A percentile compares a stretch with the other conserved stretches of the same genome.
These are phyloP conservation scores for Stramonita haemastoma DNA, from an alignment of 2,888 invertebrate species.

Conservation along the genomic window DNA sequence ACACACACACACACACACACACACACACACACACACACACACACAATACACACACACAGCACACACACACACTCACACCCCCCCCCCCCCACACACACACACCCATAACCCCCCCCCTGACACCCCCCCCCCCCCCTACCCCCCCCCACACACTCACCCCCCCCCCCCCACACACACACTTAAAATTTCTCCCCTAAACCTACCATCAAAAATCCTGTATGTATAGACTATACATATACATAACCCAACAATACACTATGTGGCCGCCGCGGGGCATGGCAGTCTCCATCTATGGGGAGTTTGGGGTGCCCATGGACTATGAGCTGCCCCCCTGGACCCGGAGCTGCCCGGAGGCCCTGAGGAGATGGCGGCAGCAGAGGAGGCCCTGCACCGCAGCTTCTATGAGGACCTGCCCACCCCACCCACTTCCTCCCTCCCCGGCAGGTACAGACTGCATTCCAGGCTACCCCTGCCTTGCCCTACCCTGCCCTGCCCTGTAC, in stretches of 20 bases:
- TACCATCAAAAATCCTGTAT: background rate
- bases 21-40: too few species aligned
- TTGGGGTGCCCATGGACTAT: conserved; percentile 22
- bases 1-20: too few species aligned
- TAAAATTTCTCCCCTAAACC: background rate
- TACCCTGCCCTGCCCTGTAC: background rate
- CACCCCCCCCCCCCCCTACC: background rate
- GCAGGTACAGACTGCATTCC: background rate
- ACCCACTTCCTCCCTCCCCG: background rate
- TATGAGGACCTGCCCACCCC: background rate
- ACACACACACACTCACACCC: background rate
- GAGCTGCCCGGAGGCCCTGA: background rate
- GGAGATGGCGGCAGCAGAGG: background rate
- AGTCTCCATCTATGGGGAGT: conserved; percentile 9
- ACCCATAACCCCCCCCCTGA: background rate
- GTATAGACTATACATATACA: too few species aligned
- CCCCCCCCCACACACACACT: background rate
- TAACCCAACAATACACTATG: too few species aligned
- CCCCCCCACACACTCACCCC: background rate
- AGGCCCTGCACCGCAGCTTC: background rate
- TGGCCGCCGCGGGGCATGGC: background rate
- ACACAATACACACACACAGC: too few species aligned
- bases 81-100: background rate
- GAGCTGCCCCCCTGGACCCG: background rate
- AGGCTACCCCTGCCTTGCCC: background rate